Conservation (phyloP, 2,888 invertebrate genomes). For the Melipona bicolor region DNA sequence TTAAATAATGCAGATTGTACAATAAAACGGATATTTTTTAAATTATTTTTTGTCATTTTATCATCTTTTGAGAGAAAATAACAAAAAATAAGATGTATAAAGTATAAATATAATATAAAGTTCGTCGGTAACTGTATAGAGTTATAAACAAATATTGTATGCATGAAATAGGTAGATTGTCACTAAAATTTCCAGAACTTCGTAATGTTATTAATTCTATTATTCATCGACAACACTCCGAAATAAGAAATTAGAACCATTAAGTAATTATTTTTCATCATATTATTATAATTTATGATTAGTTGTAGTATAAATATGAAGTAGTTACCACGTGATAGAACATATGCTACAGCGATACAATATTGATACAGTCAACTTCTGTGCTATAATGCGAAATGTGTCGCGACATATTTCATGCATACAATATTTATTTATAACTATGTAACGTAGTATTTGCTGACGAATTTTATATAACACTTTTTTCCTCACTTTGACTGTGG, state of each 20-base stretch:
- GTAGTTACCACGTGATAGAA: neutral
- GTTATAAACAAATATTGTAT: neutral
- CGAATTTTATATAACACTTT: neutral
- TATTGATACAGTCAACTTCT: neutral
- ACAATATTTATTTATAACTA: too few species aligned
- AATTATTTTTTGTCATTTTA: too few species aligned
- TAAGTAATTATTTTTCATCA: neutral
- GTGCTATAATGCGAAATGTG: too few species aligned
- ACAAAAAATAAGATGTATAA: too few species aligned
- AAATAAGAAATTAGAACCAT: neutral
- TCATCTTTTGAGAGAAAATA: too few species aligned
- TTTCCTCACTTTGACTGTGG: too few species aligned
- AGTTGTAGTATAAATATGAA: too few species aligned
- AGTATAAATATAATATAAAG: neutral
- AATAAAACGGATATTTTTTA: too few species aligned
- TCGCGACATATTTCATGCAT: too few species aligned
- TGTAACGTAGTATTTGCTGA: too few species aligned
- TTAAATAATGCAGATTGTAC: too few species aligned
- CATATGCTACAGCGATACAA: neutral
- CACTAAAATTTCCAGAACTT: neutral
- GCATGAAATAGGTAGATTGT: neutral
- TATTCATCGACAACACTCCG: neutral
- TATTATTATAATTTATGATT: neutral
- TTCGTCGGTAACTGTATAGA: neutral
- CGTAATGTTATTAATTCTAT: neutral